A percentile compares a stretch with the other conserved stretches of the same genome.
These are phyloP conservation scores for Onychomys leucogaster DNA, from an alignment of 2,797 vertebrate species.

Conservation along the genomic window DNA sequence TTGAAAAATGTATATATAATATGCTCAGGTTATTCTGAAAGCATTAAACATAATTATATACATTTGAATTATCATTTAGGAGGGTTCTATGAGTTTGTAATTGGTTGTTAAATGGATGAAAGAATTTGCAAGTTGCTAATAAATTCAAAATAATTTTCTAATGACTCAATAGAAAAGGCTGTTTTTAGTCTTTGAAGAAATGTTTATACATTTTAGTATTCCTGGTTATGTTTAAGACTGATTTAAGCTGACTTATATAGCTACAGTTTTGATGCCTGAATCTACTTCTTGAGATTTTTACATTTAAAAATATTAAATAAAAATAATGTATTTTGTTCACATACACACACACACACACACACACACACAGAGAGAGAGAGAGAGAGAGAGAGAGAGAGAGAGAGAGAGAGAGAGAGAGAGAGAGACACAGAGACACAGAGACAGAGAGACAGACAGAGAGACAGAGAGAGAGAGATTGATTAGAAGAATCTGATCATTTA, in stretches of 20 bases:
- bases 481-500: slow-evolving; percentile 39
- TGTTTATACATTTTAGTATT: slow-evolving; percentile 46
- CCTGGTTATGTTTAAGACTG: not conserved
- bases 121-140: slow-evolving; percentile 45
- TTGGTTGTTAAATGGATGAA: not conserved
- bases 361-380: not conserved
- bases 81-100: not conserved
- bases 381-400: not conserved
- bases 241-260: not conserved
- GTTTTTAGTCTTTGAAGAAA: slow-evolving; percentile 30
- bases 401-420: not conserved
- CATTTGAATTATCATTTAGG: not conserved
- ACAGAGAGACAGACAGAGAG: not conserved
- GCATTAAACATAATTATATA: not conserved
- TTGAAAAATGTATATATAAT: not conserved
- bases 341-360: not conserved
- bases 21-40: slow-evolving; percentile 11
- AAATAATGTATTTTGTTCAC: not conserved
- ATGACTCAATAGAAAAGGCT: slow-evolving; percentile 30
- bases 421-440: not conserved
- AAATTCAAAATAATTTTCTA: slow-evolving; percentile 17
- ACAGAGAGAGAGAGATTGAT: not conserved
- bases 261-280: not conserved
- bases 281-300: not conserved
- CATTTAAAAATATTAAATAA: not conserved